Conservation (phyloP, 2,797 vertebrate species). For the Macroramphosus scolopax region DNA sequence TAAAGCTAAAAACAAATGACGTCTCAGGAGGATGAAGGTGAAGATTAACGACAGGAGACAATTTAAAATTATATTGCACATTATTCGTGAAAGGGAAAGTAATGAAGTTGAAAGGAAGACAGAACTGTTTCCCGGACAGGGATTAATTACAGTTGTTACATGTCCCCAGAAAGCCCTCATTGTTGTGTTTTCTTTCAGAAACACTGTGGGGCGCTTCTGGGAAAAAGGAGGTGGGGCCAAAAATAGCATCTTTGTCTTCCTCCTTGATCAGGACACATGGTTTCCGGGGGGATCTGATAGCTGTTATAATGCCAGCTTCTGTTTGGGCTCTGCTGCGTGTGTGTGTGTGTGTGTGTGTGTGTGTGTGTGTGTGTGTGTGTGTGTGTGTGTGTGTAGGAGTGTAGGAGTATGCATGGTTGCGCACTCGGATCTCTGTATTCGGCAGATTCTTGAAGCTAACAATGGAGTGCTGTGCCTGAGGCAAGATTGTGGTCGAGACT, state of each 20-base stretch:
- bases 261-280: constrained; percentile 55
- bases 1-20: no score
- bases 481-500: constrained; percentile 57
- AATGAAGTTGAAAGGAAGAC: constrained; percentile 12
- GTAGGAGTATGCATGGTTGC: constrained; percentile 42
- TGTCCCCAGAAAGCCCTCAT: constrained; percentile 46
- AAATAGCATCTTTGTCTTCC: constrained; percentile 78
- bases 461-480: constrained; percentile 75
- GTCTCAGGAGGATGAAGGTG: not conserved
- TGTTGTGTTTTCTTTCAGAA: constrained; percentile 34
- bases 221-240: constrained; percentile 57
- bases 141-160: constrained; percentile 58
- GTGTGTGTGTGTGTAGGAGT: constrained; percentile 20
- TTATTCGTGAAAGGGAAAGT: constrained; percentile 14
- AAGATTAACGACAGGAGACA: constrained; percentile 5
- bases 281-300: constrained; percentile 62
- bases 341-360: constrained; percentile 16
- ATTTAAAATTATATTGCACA: constrained; percentile 26
- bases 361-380: constrained; percentile 13
- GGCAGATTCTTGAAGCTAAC: constrained; percentile 65
- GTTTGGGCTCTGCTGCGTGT: constrained; percentile 49
- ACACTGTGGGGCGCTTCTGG: constrained; percentile 33
- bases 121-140: no score
- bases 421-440: no score
- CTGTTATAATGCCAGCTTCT: constrained; percentile 73